Base-by-base conservation (phyloP, 2,797 vertebrate species). In the Argyrosomus regius region DNA sequence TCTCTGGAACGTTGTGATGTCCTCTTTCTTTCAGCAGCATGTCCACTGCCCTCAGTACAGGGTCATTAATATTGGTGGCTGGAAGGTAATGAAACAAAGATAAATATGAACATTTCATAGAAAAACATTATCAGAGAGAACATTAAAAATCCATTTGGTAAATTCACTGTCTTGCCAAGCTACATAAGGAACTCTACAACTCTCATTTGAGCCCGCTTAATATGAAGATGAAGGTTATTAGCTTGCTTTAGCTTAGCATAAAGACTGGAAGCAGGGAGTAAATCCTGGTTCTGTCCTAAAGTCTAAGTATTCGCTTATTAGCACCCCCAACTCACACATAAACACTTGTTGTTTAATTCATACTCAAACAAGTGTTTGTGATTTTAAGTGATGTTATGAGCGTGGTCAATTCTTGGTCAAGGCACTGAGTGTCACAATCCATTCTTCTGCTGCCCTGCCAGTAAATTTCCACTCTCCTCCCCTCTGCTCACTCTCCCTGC, bases 61-160 rank as follows among this genome's bases (percentile, higher is more conserved):
- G 22, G 0, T 3, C n/a, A 1, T 93, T 96, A 76, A 99, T 97
- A 72, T 98, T 84, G 0, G 98, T 99, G 57, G 71, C 98, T 98
- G 68, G n/a, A 82, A 83, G 62, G 69, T 43, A 69, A 46, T 14
- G 18, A 71, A 5, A 77, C 22, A 24, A 48, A 57, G 3, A 67
- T 62, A 14, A 54, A 77, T 39, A 63, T 14, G 0, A 64, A 68
- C 1, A 58, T 35, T 53, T 57, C 12, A 28, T 49, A 4, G 57
- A 9, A 43, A 28, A 22, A 43, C 5, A 45, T 18, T 46, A 22
- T 48, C 9, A 35, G 0, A 63, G 2, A 60, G 11, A 20, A 49
- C 26, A 22, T 22, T 22, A 22, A 22, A 22, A 26, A 26, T 26
- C 6, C 14, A n/a, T 58, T 22, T 53, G 39, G 18, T 4, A 7